Evolutionary conservation across 2,113 vertebrate species (phyloP).

Genomic region (Montifringilla adamsi): DNA sequence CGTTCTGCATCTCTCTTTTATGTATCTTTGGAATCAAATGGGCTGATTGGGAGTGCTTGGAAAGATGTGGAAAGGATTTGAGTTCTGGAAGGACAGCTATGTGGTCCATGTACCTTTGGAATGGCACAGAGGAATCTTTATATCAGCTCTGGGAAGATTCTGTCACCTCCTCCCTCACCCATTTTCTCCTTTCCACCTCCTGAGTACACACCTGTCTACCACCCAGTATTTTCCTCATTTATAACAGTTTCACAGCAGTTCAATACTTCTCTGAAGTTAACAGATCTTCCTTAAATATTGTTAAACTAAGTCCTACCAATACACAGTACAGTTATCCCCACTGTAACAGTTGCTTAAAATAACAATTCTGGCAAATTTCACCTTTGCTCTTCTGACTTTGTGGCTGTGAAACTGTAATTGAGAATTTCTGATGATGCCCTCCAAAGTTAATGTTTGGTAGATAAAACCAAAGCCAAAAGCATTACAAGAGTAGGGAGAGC

Average conservation of each 20-base stretch:
- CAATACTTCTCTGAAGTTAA: not conserved
- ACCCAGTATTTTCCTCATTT: not conserved
- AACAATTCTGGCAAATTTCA: not conserved
- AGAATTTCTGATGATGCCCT: not conserved
- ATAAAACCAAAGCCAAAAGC: not conserved
- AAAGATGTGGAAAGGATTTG: not conserved
- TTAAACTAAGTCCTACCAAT: not conserved
- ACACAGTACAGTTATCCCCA: not conserved
- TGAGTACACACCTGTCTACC: not conserved
- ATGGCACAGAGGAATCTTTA: not conserved
- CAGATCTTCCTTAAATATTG: not conserved
- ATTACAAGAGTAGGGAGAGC: not conserved
- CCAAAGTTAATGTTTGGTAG: not conserved
- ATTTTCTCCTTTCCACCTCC: not conserved
- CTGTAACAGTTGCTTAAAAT: not conserved
- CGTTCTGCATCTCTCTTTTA: not conserved
- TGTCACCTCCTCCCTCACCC: not conserved
- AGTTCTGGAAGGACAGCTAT: not conserved
- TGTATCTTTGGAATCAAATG: not conserved
- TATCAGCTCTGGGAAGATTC: not conserved
- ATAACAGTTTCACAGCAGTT: not conserved
- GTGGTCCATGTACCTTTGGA: not conserved
- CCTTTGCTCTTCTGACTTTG: not conserved
- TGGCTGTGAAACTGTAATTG: not conserved
- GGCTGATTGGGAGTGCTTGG: not conserved